A percentile compares a stretch with the other conserved stretches of the same genome.
phyloP scores from a whole-genome alignment of 2,888 invertebrate genomes.

The Venustoraphidia nigricollis region DNA sequence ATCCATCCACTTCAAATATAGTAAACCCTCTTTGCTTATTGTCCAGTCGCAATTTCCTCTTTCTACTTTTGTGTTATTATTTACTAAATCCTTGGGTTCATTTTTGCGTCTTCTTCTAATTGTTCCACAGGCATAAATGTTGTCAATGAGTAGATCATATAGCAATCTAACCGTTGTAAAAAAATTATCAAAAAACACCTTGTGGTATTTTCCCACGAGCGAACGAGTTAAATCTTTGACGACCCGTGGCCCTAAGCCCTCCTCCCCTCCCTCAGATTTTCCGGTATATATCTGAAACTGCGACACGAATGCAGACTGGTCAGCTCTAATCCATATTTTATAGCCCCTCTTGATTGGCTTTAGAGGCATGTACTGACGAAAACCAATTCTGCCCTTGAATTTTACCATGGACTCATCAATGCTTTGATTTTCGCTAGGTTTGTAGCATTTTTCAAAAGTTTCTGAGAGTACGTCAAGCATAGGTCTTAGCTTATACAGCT shows the following conservation, averaged over 20 bases:
- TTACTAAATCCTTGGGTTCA: slow-evolving; percentile 10
- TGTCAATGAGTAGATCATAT: slow-evolving; percentile 9
- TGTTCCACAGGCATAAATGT: slow-evolving; percentile 15
- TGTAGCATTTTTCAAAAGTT: too few relatives aligned
- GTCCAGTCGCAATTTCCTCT: slow-evolving; percentile 15
- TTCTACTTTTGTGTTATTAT: slow-evolving; percentile 12
- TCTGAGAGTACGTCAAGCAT: too few relatives aligned
- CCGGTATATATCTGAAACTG: too few relatives aligned
- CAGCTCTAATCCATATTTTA: background rate
- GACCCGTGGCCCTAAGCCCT: too few relatives aligned
- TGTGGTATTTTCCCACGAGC: slow-evolving; percentile 9
- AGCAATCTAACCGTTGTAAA: slow-evolving; percentile 12
- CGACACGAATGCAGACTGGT: too few relatives aligned
- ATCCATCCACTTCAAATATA: slow-evolving; percentile 13
- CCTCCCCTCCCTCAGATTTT: slow-evolving; percentile 2
- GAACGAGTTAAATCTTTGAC: background rate
- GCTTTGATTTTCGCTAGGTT: too few relatives aligned
- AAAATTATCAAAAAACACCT: slow-evolving; percentile 15
- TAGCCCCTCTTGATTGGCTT: background rate
- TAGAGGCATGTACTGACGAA: too few relatives aligned
- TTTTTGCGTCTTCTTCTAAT: slow-evolving; percentile 11
- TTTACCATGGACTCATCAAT: too few relatives aligned
- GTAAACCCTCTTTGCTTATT: slow-evolving; percentile 11
- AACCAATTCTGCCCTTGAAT: too few relatives aligned
- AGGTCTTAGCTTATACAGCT: too few relatives aligned